Evolutionary conservation across 2,797 vertebrate genomes (phyloP), one percentile per base, ranked within the genome.

Genomic region (Cyprinodon diabolis): DNA sequence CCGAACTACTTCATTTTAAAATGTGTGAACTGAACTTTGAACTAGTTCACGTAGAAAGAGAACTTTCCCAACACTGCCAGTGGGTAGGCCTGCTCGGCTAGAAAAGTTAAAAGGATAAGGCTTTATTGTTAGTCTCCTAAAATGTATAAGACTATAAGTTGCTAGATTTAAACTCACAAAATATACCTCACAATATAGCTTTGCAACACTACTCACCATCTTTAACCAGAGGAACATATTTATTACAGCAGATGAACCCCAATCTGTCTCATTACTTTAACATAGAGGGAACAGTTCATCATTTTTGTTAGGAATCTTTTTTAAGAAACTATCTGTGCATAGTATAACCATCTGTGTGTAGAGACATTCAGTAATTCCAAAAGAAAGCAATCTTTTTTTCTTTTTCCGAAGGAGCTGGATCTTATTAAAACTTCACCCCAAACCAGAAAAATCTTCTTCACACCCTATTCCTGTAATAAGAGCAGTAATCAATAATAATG

Each of bases 401-500:
- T 43, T 43, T 2, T n/a, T 65, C 62, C 14, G 7, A 45, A 65
- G 23, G 21, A 23, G 40, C 11, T 43, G 62, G 62, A 45, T 43
- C 45, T 65, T 21, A 65, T 65, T 23, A 65, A 45, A 65, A 45
- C 62, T 65, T 65, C 40, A 14, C 37, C 45, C 21, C 62, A 19
- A 65, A 43, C 40, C 62, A 70, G 69, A 40, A 68, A 72, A 82
- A 62, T 4, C 40, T 65, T 45, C 62, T 40, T 63, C 11, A 67
- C 40, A 55, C 52, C 48, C 54, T 47, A n/a, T 69, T 63, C 60
- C 66, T 15, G 30, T 62, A 72, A 69, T 74, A 48, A 57, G 68
- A 84, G 72, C 23, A 21, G 23, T 80, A 79, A 85, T 86, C 86
- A 86, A 85, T 85, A 82, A 78, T 10, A 67, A 55, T 72, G 73